Percentiles rank a stretch among this genome's conserved stretches.
These are phyloP conservation scores for Orthosia gracilis DNA, from an alignment of 2,888 invertebrate genomes.

Conservation along the genomic window DNA sequence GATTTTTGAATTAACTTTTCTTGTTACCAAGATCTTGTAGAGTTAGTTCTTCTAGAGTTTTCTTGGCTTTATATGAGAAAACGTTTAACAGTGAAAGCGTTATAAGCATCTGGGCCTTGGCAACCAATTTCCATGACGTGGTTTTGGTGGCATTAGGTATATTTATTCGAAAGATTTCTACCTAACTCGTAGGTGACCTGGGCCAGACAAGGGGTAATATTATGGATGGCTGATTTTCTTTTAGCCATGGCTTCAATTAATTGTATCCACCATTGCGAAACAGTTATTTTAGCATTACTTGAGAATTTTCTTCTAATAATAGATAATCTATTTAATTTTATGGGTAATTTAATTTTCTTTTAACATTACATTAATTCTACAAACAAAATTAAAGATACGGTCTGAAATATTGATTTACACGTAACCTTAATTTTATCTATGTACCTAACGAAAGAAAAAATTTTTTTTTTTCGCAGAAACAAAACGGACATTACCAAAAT, in stretches of 20 bases:
- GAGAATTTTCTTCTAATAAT: background rate
- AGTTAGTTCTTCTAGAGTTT: too few species aligned
- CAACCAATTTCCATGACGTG: too few species aligned
- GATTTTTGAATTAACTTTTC: too few species aligned
- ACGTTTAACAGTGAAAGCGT: too few species aligned
- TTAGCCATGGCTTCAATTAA: constrained; percentile 8
- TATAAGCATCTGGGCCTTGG: too few species aligned
- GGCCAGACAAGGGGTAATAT: constrained; percentile 16
- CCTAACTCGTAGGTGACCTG: background rate
- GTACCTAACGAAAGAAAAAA: background rate
- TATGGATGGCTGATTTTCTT: constrained; percentile 21
- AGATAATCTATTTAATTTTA: constrained; percentile 4
- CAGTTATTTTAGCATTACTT: background rate
- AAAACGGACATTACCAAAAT: too few species aligned
- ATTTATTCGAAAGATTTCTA: constrained; percentile 1
- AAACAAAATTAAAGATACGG: too few species aligned
- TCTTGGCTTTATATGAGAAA: too few species aligned
- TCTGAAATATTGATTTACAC: background rate
- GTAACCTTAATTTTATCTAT: background rate
- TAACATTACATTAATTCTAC: background rate
- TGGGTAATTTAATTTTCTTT: constrained; percentile 1
- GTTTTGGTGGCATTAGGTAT: background rate
- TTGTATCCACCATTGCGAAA: constrained; percentile 9
- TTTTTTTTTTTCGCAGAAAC: too few species aligned
- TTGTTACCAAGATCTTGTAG: too few species aligned